Evolutionary conservation across 2,797 vertebrate species (phyloP).

Genomic region (Hydrophis major): DNA sequence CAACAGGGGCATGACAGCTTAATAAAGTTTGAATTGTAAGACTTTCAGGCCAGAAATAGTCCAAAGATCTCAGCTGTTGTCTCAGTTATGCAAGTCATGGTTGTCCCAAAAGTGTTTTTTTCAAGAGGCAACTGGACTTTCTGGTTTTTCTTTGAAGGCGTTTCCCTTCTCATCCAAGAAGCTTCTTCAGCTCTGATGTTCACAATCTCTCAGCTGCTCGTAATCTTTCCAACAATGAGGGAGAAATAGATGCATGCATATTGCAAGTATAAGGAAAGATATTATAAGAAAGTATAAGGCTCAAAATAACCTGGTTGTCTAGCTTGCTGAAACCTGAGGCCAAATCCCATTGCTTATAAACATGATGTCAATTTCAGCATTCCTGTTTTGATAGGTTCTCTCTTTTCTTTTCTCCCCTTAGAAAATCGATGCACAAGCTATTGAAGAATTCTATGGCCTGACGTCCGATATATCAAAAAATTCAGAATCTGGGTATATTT

Average conservation of each 20-base stretch:
- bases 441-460: constrained; percentile 98
- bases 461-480: constrained; percentile 99
- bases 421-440: constrained; percentile 99
- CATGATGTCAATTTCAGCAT: neutral
- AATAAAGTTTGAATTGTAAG: neutral
- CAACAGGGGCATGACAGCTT: too few relatives aligned
- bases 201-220: neutral
- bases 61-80: too few relatives aligned
- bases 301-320: neutral
- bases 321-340: constrained; percentile 1
- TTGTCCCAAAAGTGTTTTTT: too few relatives aligned
- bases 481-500: constrained; percentile 99
- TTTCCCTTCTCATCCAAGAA: too few relatives aligned
- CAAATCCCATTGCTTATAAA: neutral
- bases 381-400: neutral
- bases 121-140: too few relatives aligned
- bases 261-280: neutral
- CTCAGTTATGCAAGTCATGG: too few relatives aligned
- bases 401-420: constrained; percentile 60
- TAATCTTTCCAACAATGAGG: neutral
- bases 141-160: too few relatives aligned
- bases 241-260: neutral
- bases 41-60: neutral
- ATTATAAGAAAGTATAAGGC: too few relatives aligned
- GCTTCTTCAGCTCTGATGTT: too few relatives aligned